A percentile compares a stretch with the other conserved stretches of the same genome.
phyloP scores from a whole-genome alignment of 30 jellyfish, hydroid and myxozoan species.

The Aurelia sp. region DNA sequence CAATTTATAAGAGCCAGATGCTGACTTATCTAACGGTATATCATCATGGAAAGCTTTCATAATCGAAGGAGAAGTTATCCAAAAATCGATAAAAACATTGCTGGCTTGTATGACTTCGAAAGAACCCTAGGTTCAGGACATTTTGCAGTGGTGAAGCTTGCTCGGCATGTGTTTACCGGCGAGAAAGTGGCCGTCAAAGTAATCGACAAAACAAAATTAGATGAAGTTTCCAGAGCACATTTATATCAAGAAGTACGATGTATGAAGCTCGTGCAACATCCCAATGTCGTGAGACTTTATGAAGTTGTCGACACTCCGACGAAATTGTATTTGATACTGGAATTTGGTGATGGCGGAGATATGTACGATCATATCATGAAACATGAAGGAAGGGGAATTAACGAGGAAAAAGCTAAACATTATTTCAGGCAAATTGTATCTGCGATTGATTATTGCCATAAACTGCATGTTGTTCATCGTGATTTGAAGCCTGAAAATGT shows the following conservation, averaged over 20 bases:
- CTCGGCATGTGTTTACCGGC: conserved; percentile 98
- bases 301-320: conserved; percentile 96
- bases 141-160: conserved; percentile 97
- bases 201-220: conserved; percentile 93
- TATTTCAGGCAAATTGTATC: conserved; percentile 95
- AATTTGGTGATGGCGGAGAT: conserved; percentile 99
- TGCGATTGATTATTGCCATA: conserved; percentile 97
- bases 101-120: conserved; percentile 96
- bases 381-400: conserved; percentile 89
- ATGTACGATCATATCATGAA: conserved; percentile 98
- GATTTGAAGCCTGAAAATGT: conserved; percentile 99
- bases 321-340: conserved; percentile 92
- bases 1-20: conserved; percentile 43
- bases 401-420: conserved; percentile 94
- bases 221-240: conserved; percentile 94
- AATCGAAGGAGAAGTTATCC: conserved; percentile 37
- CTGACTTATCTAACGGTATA: conserved; percentile 3
- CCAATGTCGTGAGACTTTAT: conserved; percentile 93
- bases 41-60: conserved; percentile 29
- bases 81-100: conserved; percentile 80
- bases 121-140: conserved; percentile 96
- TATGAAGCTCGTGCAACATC: conserved; percentile 97
- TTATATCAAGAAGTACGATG: conserved; percentile 93
- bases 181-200: conserved; percentile 98
- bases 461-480: conserved; percentile 98